These are phyloP conservation scores for Nesometra sesokonis DNA, from an alignment of 35 echinoderm and acorn worm species.

Conservation along the genomic window DNA sequence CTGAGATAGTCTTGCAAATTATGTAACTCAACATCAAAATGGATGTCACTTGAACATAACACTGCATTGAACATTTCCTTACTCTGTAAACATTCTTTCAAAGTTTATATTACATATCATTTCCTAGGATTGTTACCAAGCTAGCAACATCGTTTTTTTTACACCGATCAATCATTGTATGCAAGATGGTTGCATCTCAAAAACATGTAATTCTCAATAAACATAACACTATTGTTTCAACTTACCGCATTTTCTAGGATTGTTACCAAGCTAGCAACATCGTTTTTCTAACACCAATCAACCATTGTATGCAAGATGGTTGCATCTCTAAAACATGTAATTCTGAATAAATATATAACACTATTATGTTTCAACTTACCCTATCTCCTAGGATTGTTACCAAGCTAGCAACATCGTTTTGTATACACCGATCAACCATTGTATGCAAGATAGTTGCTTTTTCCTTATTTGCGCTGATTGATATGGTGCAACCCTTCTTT, in stretches of 20 bases:
- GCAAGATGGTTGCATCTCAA: conserved; percentile 17
- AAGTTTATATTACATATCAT: too few relatives aligned
- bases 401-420: conserved; percentile 25
- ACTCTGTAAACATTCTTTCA: too few relatives aligned
- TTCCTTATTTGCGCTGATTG: conserved; percentile 14
- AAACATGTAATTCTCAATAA: too few relatives aligned
- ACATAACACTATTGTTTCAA: neutral
- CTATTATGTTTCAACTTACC: conserved; percentile 10
- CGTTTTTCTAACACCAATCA: conserved; percentile 13
- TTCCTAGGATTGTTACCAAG: conserved; percentile 23
- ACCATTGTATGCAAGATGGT: conserved; percentile 54
- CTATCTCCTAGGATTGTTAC: conserved; percentile 31
- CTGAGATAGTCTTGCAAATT: too few relatives aligned
- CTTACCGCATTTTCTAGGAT: conserved; percentile 35
- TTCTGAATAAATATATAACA: too few relatives aligned
- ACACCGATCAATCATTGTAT: conserved; percentile 46
- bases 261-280: conserved; percentile 22
- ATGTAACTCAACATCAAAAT: too few relatives aligned
- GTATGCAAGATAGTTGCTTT: conserved; percentile 37
- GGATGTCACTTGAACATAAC: too few relatives aligned
- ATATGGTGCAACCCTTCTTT: conserved; percentile 30
- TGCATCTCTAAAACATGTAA: neutral
- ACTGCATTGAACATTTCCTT: too few relatives aligned
- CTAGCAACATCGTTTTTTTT: conserved; percentile 13
- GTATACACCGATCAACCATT: conserved; percentile 38